Evolutionary conservation across 2,113 vertebrate genomes (phyloP), one percentile per base, ranked within the genome.

Genomic region (Tringa solitaria): DNA sequence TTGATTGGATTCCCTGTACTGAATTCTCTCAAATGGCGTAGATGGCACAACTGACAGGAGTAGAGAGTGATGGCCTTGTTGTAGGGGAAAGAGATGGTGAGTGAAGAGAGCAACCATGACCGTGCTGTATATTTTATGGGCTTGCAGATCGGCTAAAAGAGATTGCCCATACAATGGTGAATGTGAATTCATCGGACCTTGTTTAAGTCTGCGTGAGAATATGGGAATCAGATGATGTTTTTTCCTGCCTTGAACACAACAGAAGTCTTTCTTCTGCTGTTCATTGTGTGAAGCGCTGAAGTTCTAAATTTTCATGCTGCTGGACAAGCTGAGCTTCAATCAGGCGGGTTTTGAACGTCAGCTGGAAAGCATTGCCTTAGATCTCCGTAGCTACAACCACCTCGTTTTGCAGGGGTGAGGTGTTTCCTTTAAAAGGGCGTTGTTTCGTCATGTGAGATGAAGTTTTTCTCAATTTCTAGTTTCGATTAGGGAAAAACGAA

Each of bases 31-130:
- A 87, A 59, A 95, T 61, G 87, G 77, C 77, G 19, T 90, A 91
- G 96, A 93, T 93, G 83, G 57, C 92, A 82, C 84, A 65, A 35
- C 19, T 82, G 84, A 85, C 53, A 48, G n/a, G 60, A 73, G 84
- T 54, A 41, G 57, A 69, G 81, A 96, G 96, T 92, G 92, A 92
- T 32, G 56, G 89, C 67, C 37, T 32, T 61, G 56, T 87, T 92
- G 86, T 84, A 35, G 41, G 23, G 45, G 87, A 70, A 70, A 17
- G 75, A 80, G 85, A 32, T 63, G 21, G 51, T 10, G 79, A 84
- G 61, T 45, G 51, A 86, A 86, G 56, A 81, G 87, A 93, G 80
- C 51, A 75, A 5, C 92, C 4, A 0, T 84, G 73, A 75, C 57
- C 72, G 51, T 48, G 65, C 79, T 67, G 56, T 69, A 6, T 56